Percentiles rank a stretch among this genome's conserved stretches.
phyloP scores from a whole-genome alignment of 2,797 vertebrate species.

The Sebastes reedi region DNA sequence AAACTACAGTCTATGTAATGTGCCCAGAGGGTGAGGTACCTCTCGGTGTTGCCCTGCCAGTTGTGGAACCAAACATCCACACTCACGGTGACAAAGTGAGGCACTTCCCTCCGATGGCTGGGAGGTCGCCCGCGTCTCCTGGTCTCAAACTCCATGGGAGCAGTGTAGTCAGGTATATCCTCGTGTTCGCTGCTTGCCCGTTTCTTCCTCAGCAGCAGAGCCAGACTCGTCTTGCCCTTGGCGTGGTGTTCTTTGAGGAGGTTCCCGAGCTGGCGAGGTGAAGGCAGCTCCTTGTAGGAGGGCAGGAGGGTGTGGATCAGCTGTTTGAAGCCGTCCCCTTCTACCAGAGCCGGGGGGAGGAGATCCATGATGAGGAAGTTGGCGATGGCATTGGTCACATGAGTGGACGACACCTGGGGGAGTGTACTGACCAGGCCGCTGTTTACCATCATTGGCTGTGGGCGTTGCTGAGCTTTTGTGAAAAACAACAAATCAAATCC shows the following conservation, averaged over 20 bases:
- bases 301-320: constrained; percentile 76
- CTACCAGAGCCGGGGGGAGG: constrained; percentile 66
- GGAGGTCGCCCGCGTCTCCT: constrained; percentile 10
- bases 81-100: constrained; percentile 67
- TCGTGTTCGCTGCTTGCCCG: not conserved
- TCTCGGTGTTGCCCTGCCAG: constrained; percentile 60
- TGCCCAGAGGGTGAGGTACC: constrained; percentile 77
- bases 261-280: constrained; percentile 58
- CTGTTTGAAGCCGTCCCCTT: constrained; percentile 78
- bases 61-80: constrained; percentile 75
- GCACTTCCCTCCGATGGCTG: constrained; percentile 12
- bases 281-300: constrained; percentile 71
- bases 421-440: constrained; percentile 6
- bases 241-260: constrained; percentile 73
- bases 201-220: constrained; percentile 53
- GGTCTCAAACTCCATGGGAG: constrained; percentile 59
- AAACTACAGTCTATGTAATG: constrained; percentile 79
- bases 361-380: constrained; percentile 77
- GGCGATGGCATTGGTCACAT: constrained; percentile 67
- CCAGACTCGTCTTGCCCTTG: constrained; percentile 59
- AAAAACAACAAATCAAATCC: not conserved
- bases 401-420: constrained; percentile 25
- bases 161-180: constrained; percentile 47
- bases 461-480: constrained; percentile 42
- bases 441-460: not conserved